Conservation (phyloP, 2,888 invertebrate genomes). For the Coelopa pilipes region DNA sequence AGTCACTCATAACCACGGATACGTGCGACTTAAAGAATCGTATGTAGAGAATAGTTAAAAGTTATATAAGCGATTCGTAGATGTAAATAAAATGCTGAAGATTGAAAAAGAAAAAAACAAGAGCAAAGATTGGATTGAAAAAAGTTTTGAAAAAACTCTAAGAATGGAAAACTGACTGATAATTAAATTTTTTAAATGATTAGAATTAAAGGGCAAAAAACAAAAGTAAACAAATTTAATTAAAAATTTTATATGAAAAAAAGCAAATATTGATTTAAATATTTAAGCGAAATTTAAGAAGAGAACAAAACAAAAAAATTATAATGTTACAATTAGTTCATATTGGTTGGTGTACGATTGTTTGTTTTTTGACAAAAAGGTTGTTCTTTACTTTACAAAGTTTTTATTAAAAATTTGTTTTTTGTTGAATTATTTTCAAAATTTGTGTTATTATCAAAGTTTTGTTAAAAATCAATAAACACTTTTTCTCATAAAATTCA, state of each 20-base stretch:
- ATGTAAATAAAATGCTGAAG: conserved; percentile 17
- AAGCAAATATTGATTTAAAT: conserved; percentile 10
- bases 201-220: conserved; percentile 31
- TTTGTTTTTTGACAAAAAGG: conserved; percentile 9
- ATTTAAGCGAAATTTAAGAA: not conserved
- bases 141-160: conserved; percentile 26
- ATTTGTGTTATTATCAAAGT: not conserved
- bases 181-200: conserved; percentile 39
- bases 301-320: not conserved
- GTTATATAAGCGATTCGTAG: conserved; percentile 9
- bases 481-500: not conserved
- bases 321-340: not conserved
- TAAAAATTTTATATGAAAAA: conserved; percentile 30
- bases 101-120: not conserved
- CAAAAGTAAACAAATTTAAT: conserved; percentile 23
- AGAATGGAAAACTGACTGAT: conserved; percentile 39
- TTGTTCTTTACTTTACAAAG: not conserved
- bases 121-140: conserved; percentile 15
- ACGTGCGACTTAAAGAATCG: conserved; percentile 3
- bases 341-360: not conserved
- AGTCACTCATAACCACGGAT: not conserved
- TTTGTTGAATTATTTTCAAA: not conserved
- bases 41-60: conserved; percentile 10
- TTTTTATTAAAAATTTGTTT: not conserved
- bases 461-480: conserved; percentile 6